Percentiles rank a stretch among this genome's conserved stretches.
Evolutionary conservation across 1,140 invertebrate genomes (phyloP).

Genomic region (Rhizoglyphus robini): DNA sequence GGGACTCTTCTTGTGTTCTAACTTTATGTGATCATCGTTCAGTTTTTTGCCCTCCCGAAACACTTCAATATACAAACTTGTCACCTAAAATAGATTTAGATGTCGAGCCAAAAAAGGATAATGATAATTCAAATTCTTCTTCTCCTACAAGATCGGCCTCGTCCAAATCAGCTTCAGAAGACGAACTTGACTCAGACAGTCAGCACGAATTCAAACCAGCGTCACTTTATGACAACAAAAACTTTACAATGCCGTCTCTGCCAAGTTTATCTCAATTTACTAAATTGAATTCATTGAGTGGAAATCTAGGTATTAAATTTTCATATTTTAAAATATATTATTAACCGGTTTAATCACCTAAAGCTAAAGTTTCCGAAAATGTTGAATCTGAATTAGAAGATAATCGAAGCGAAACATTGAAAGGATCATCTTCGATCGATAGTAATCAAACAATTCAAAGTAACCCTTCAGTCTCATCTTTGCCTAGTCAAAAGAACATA

Average conservation of each 20-base stretch:
- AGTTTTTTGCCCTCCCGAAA: slow-evolving; percentile 57
- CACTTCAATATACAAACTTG: slow-evolving; percentile 51
- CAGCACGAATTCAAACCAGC: slow-evolving; percentile 14
- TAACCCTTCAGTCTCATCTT: neutral
- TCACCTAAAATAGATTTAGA: neutral
- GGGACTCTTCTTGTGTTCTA: slow-evolving; percentile 45
- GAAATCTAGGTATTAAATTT: neutral
- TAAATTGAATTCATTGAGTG: neutral
- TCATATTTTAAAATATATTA: neutral
- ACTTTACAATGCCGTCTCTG: neutral
- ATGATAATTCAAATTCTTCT: neutral
- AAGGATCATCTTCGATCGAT: neutral
- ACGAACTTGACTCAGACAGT: no score
- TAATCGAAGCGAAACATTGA: neutral
- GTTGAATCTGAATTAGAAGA: neutral
- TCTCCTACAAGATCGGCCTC: neutral
- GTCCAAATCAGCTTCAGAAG: neutral
- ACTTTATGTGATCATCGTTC: slow-evolving; percentile 54
- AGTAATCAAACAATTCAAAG: neutral
- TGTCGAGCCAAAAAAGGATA: neutral
- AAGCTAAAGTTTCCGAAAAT: no score
- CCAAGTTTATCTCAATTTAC: neutral
- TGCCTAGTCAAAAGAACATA: slow-evolving; percentile 9
- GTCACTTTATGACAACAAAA: neutral
- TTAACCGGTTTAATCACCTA: no score